Conservation (phyloP, 2,797 vertebrate species). For the Paedocypris micromegethes region DNA sequence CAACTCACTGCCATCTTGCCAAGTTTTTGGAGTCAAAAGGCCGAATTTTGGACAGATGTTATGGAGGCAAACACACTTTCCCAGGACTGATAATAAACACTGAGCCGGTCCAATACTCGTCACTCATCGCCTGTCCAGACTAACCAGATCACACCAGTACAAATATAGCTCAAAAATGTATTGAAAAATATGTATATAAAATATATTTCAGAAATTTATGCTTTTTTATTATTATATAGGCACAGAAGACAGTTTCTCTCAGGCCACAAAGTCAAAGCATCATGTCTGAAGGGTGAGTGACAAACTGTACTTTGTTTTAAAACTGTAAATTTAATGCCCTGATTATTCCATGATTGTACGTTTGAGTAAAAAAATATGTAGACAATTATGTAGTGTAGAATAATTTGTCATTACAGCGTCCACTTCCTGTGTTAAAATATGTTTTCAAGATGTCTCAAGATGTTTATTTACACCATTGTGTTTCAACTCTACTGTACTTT, state of each 20-base stretch:
- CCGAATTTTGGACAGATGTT: background rate
- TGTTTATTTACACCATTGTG: too few relatives aligned
- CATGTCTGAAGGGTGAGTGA: conserved; percentile 73
- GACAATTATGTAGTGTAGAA: too few relatives aligned
- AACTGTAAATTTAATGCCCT: background rate
- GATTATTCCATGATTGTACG: background rate
- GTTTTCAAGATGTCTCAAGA: too few relatives aligned
- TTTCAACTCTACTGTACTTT: too few relatives aligned
- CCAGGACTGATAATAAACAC: background rate
- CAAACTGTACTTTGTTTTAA: background rate
- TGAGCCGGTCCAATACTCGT: conserved; percentile 10
- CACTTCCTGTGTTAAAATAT: too few relatives aligned
- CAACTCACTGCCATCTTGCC: too few relatives aligned
- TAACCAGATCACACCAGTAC: too few relatives aligned
- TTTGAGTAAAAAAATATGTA: too few relatives aligned
- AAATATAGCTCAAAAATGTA: background rate
- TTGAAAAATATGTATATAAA: background rate
- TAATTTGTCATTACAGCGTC: too few relatives aligned
- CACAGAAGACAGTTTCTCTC: too few relatives aligned
- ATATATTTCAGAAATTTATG: background rate
- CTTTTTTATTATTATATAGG: conserved; percentile 38
- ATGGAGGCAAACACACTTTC: too few relatives aligned
- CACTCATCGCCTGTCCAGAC: conserved; percentile 18
- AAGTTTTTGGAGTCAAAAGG: too few relatives aligned
- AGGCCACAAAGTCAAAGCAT: conserved; percentile 39